These are phyloP conservation scores for Pteromalus puparum DNA, from an alignment of 1,140 invertebrate genomes.

Conservation along the genomic window DNA sequence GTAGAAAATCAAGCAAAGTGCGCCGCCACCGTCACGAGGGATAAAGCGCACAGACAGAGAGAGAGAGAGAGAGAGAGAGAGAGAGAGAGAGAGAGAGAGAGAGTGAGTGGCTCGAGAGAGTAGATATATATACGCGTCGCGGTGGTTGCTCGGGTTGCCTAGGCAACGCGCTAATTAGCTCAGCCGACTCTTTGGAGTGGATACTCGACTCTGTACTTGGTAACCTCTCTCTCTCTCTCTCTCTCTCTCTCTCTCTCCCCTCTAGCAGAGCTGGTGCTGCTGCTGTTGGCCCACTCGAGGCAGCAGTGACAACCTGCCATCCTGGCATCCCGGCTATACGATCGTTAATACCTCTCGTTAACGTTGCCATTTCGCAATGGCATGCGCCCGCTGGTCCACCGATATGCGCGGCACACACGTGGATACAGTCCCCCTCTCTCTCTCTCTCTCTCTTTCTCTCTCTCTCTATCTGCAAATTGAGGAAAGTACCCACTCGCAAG, in stretches of 20 bases:
- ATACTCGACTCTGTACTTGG: constrained; percentile 73
- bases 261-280: not conserved
- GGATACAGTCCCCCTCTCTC: not conserved
- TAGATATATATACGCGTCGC: constrained; percentile 5
- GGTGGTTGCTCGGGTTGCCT: constrained; percentile 63
- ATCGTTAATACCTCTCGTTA: constrained; percentile 60
- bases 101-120: constrained; percentile 54
- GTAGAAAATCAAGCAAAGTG: constrained; percentile 56
- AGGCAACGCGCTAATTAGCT: constrained; percentile 76
- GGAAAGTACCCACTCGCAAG: not conserved
- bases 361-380: not conserved
- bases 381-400: not conserved
- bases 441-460: not conserved
- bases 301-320: constrained; percentile 65
- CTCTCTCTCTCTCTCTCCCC: constrained; percentile 54
- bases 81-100: constrained; percentile 38
- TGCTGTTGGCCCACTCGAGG: constrained; percentile 48
- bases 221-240: constrained; percentile 65
- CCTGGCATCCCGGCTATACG: constrained; percentile 14
- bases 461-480: not conserved
- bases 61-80: constrained; percentile 48
- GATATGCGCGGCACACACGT: not conserved
- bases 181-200: constrained; percentile 75
- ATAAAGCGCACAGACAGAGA: not conserved
- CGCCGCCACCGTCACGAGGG: not conserved